phyloP scores from a whole-genome alignment of 2,888 invertebrate species.

The Acleris holmiana region DNA sequence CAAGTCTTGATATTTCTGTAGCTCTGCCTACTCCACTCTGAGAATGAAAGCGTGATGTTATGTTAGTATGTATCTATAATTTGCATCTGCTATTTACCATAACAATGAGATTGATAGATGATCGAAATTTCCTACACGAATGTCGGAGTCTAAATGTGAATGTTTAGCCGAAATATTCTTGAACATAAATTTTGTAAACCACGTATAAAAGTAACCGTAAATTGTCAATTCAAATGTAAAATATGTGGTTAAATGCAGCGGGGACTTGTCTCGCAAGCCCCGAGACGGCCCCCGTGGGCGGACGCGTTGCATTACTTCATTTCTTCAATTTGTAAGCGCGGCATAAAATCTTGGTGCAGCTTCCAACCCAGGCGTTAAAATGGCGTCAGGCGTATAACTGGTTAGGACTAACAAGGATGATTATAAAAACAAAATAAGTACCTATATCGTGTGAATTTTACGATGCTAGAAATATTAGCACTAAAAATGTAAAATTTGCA shows the following conservation, averaged over 20 bases:
- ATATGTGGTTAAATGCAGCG: conserved; percentile 33
- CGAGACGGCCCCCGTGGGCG: conserved; percentile 57
- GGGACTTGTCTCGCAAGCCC: conserved; percentile 45
- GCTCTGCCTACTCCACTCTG: too few relatives aligned
- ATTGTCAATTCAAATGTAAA: conserved; percentile 22
- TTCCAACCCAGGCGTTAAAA: not conserved
- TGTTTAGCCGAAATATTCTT: conserved; percentile 4
- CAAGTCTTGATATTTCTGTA: too few relatives aligned
- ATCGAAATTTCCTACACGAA: too few relatives aligned
- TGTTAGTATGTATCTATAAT: too few relatives aligned
- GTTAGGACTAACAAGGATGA: too few relatives aligned
- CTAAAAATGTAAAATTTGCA: conserved; percentile 2
- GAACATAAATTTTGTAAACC: conserved; percentile 19
- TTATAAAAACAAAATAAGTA: not conserved
- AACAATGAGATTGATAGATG: conserved; percentile 1
- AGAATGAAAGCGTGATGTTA: too few relatives aligned
- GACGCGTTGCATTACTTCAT: conserved; percentile 63
- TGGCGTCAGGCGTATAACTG: too few relatives aligned
- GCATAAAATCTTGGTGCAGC: conserved; percentile 44
- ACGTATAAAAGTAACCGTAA: conserved; percentile 24
- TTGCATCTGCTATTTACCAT: not conserved
- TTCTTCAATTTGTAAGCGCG: conserved; percentile 60
- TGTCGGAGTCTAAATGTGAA: conserved; percentile 1
- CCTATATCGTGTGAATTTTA: not conserved
- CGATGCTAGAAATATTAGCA: not conserved